These are phyloP conservation scores for Cryptocheilus praepositus DNA, from an alignment of 2,888 invertebrate species.

Conservation along the genomic window DNA sequence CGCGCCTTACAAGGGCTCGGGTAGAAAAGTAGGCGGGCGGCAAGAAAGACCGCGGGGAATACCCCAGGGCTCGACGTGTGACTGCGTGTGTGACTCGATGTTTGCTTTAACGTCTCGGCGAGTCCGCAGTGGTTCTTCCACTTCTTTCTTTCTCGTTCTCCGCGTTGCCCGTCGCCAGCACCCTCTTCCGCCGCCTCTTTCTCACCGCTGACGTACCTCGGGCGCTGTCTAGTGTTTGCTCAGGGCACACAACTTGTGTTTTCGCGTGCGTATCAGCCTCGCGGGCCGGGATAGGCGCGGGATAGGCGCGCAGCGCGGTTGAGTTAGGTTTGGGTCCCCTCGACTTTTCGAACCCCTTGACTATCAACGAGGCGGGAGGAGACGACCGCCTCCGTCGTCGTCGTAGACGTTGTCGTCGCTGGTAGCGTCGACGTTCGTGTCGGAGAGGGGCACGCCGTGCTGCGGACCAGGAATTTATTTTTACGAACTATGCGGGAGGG, in stretches of 20 bases:
- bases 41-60: slow-evolving; percentile 4
- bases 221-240: slow-evolving; percentile 64
- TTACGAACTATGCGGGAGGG: slow-evolving; percentile 68
- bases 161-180: slow-evolving; percentile 32
- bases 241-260: slow-evolving; percentile 70
- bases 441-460: slow-evolving; percentile 18
- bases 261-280: slow-evolving; percentile 66
- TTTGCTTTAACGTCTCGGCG: slow-evolving; percentile 73
- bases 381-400: slow-evolving; percentile 22
- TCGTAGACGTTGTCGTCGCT: slow-evolving; percentile 13
- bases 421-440: slow-evolving; percentile 24
- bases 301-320: slow-evolving; percentile 28
- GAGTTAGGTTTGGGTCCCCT: slow-evolving; percentile 38
- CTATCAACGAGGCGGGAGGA: slow-evolving; percentile 17
- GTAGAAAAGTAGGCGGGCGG: background rate
- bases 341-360: slow-evolving; percentile 37
- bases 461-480: slow-evolving; percentile 69
- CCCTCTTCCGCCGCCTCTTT: slow-evolving; percentile 19
- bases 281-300: slow-evolving; percentile 46
- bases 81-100: slow-evolving; percentile 68
- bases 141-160: slow-evolving; percentile 32
- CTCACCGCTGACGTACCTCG: slow-evolving; percentile 28
- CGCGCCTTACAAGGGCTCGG: background rate
- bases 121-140: slow-evolving; percentile 46
- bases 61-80: slow-evolving; percentile 39